Evolutionary conservation across 2,797 vertebrate species (phyloP), one percentile per base, ranked within the genome.

Genomic region (Arrhamphus sclerolepis): DNA sequence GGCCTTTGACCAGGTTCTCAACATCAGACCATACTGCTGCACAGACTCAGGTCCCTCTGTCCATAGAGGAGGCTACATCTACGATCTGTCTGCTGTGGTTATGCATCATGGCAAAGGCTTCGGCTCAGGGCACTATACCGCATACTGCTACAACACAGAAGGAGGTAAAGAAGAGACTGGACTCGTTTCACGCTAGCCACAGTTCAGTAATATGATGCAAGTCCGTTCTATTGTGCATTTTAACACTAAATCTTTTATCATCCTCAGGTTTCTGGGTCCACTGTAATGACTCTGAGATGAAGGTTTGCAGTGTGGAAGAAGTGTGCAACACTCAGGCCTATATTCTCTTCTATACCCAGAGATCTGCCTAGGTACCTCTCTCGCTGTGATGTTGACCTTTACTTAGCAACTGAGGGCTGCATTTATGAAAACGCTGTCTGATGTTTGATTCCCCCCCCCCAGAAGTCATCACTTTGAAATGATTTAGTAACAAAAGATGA

Each of bases 21-120:
- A 97, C 94, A 99, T 99, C 94, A 95, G 96, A 91, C 96, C 97
- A 49, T 99, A 96, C 93, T 98, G 96, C 95, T 97, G 96, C 94
- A 93, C 94, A 80, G 96, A 94, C 89, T 93, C 93, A 43, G 87
- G 93, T 88, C 92, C 95, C 90, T 91, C 93, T 66, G 94, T 92
- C 75, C 95, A 94, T 91, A 91, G 94, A 83, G 94, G 94, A 70
- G 94, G 93, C 90, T 98, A 93, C 91, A 95, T 95, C 80, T 99
- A 98, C 75, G 97, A 98, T 94, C 95, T 99, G 87, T 97, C 97
- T 75, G 97, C 97, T 81, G 97, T 99, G 79, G 97, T 99, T 85
- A 99, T 99, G 97, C 97, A 99, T 85, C 97, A 99, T 71, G 97
- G 97, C 63, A 98, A 98, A 94, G 97, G 97, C 75, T 99, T 99